Percentiles rank a stretch among this genome's conserved stretches.
Conservation (phyloP, 2,888 invertebrate genomes). For the Sceliomorpha sp. region DNA sequence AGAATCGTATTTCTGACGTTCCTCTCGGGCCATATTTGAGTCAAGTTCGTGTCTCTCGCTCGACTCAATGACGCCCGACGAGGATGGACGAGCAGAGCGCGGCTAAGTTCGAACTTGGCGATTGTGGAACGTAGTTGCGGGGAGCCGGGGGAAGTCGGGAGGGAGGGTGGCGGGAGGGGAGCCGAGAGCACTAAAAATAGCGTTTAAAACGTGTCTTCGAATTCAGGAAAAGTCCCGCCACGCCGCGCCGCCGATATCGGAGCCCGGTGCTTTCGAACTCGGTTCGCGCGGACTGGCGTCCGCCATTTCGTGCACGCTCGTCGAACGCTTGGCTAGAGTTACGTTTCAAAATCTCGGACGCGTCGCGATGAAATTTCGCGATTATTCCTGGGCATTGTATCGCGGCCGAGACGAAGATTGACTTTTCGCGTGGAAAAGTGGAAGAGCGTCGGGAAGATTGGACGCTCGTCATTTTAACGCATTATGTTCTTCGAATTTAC, state of each 20-base stretch:
- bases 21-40: constrained; percentile 53
- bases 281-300: constrained; percentile 3
- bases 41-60: constrained; percentile 56
- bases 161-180: constrained; percentile 20
- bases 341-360: too few species aligned
- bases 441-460: constrained; percentile 3
- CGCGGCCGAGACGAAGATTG: too few species aligned
- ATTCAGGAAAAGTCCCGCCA: constrained; percentile 36
- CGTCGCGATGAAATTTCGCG: too few species aligned
- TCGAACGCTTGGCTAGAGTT: too few species aligned
- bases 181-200: constrained; percentile 44
- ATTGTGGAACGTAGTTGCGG: constrained; percentile 28
- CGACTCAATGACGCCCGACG: constrained; percentile 48
- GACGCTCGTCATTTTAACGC: too few species aligned
- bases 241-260: constrained; percentile 4
- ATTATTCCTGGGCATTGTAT: too few species aligned
- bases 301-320: neutral
- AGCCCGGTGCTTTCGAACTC: neutral
- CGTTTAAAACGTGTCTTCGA: constrained; percentile 32
- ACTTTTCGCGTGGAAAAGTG: constrained; percentile 14
- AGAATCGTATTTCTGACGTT: constrained; percentile 51
- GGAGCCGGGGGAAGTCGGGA: neutral
- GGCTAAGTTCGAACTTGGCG: constrained; percentile 34
- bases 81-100: constrained; percentile 38
- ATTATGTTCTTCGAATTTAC: too few species aligned